Percentiles rank a stretch among this genome's conserved stretches.
Evolutionary conservation across 2,888 invertebrate species (phyloP).

Genomic region (Junonia oenone): DNA sequence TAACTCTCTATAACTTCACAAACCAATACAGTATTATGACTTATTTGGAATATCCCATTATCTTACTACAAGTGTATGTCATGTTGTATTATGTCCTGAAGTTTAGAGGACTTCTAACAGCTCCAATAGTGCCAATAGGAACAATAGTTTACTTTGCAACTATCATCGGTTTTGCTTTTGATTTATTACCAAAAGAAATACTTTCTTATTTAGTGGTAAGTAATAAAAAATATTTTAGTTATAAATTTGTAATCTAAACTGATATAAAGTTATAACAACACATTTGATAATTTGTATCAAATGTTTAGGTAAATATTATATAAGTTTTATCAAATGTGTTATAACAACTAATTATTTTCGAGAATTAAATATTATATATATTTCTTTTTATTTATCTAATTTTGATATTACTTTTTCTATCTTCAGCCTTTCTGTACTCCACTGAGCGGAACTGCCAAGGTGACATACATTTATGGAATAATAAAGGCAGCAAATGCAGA

Average conservation of each 20-base stretch:
- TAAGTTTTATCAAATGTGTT: too few species aligned
- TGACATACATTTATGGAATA: conserved; percentile 88
- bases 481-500: conserved; percentile 84
- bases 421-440: conserved; percentile 87
- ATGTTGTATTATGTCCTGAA: conserved; percentile 85
- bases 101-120: conserved; percentile 80
- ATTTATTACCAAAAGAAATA: conserved; percentile 62
- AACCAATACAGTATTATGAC: conserved; percentile 86
- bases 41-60: conserved; percentile 91
- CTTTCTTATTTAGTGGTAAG: conserved; percentile 83
- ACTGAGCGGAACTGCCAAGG: conserved; percentile 90
- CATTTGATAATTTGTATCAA: too few species aligned
- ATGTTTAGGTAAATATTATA: too few species aligned
- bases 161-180: conserved; percentile 44
- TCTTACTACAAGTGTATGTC: conserved; percentile 86
- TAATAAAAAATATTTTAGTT: too few species aligned
- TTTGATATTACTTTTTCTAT: too few species aligned
- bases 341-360: too few species aligned
- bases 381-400: too few species aligned
- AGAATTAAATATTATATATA: too few species aligned
- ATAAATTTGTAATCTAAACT: too few species aligned
- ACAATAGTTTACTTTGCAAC: conserved; percentile 49
- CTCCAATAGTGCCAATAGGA: conserved; percentile 43
- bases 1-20: conserved; percentile 88
- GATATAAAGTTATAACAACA: too few species aligned